Evolutionary conservation across 2,797 vertebrate genomes (phyloP), one percentile per base, ranked within the genome.

Genomic region (Staurois parvus): DNA sequence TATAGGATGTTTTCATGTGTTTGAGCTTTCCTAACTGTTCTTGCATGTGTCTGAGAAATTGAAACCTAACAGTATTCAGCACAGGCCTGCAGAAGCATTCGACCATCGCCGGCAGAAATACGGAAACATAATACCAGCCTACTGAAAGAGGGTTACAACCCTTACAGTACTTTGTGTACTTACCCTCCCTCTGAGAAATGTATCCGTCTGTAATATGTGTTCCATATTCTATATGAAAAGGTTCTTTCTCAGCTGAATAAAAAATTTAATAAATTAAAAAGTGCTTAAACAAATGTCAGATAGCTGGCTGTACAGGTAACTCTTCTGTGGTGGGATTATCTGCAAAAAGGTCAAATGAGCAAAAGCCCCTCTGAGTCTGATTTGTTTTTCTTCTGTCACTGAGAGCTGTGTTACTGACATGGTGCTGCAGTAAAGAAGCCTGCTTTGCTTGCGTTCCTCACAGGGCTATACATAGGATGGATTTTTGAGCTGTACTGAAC

Each of bases 381-480:
- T 81, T 24, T 62, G 32, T 62, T 72, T 81, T 45, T n/a, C 28
- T 82, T 62, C 72, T 72, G 48, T 81, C 30, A 72, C 68, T 32
- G 3, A 59, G 24, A 56, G 37, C 30, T 52, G 64, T 28, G 79
- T 81, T 81, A 72, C 68, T 26, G 42, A 24, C 32, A 17, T 12
- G 32, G 45, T 29, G 24, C 24, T 40, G 74, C 72, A 52, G 37
- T 52, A 45, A 28, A 11, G 24, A 45, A n/a, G 26, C 11, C 37
- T 19, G 79, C 78, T 24, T 17, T 48, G 40, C 77, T 80, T 45
- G 19, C 4, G 24, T 80, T 70, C 29, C 29, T 34, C 78, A 13
- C 24, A 72, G 32, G 12, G 29, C 62, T 68, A 83, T 83, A 83
- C 73, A 77, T 64, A 83, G 81, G 68, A 59, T 59, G 34, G 26